These are phyloP conservation scores for Neelides folsomi DNA, from an alignment of 2,888 invertebrate genomes.

Conservation along the genomic window DNA sequence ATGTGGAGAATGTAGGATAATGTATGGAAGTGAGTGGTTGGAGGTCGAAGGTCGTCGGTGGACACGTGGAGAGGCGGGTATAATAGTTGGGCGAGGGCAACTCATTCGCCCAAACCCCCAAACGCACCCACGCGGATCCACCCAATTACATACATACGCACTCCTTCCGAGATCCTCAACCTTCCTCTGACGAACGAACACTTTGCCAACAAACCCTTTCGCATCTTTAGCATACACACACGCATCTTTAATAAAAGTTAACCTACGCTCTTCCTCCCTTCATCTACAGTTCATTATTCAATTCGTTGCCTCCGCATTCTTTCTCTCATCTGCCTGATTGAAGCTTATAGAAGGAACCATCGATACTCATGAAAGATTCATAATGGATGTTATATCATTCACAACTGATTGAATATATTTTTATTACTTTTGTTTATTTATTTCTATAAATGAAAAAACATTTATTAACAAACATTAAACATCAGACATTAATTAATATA, in stretches of 20 bases:
- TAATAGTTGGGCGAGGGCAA: conserved; percentile 23
- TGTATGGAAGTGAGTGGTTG: conserved; percentile 6
- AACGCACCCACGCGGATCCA: not conserved
- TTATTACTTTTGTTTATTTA: too few relatives aligned
- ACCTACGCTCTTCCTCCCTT: conserved; percentile 1
- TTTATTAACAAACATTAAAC: too few relatives aligned
- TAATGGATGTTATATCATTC: not conserved
- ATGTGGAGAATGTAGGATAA: too few relatives aligned
- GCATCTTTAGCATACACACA: conserved; percentile 2
- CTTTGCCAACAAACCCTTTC: not conserved
- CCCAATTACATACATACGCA: not conserved
- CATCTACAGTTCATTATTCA: not conserved
- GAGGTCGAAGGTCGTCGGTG: conserved; percentile 32
- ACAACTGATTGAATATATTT: not conserved
- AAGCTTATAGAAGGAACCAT: not conserved
- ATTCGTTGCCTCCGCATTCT: conserved; percentile 1
- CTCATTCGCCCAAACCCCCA: too few relatives aligned
- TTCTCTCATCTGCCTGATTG: not conserved
- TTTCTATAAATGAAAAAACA: too few relatives aligned
- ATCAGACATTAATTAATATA: too few relatives aligned
- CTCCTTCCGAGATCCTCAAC: not conserved
- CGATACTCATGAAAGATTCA: not conserved
- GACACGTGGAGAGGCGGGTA: conserved; percentile 26
- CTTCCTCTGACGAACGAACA: not conserved
- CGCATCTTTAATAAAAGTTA: conserved; percentile 1